Evolutionary conservation across 1,140 invertebrate genomes (phyloP).

Genomic region (Manduca sexta): DNA sequence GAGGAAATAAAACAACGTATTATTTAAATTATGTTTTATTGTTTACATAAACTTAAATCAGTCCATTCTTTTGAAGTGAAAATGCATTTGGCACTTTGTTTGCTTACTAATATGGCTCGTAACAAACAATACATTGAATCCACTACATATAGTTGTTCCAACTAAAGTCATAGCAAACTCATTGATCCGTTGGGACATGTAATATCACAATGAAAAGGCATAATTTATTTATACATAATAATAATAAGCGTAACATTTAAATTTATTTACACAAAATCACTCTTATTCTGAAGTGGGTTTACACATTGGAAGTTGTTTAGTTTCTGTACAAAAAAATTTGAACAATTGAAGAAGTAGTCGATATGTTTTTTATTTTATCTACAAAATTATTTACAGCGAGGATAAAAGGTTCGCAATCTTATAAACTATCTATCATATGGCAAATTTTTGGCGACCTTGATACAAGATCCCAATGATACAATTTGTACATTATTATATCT

Average conservation of each 20-base stretch:
- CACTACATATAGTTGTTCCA: slow-evolving; percentile 15
- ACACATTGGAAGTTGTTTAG: too few species aligned
- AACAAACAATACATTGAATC: slow-evolving; percentile 9
- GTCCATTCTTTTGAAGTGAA: slow-evolving; percentile 70
- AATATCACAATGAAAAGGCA: slow-evolving; percentile 2
- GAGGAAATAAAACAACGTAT: slow-evolving; percentile 19
- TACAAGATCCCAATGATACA: slow-evolving; percentile 66
- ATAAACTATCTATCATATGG: slow-evolving; percentile 50
- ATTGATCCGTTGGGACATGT: neutral
- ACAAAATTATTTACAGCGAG: slow-evolving; percentile 1
- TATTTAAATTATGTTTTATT: slow-evolving; percentile 42
- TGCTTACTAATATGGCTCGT: slow-evolving; percentile 66
- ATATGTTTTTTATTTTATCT: neutral
- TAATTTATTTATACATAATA: slow-evolving; percentile 5
- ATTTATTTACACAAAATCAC: neutral
- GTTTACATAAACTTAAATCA: slow-evolving; percentile 63
- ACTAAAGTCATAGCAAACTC: neutral
- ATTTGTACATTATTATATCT: slow-evolving; percentile 46
- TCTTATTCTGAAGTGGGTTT: too few species aligned
- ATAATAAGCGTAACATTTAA: slow-evolving; percentile 6
- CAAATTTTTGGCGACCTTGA: slow-evolving; percentile 69
- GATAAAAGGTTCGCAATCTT: slow-evolving; percentile 2
- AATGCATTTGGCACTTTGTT: slow-evolving; percentile 72
- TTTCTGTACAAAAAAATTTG: neutral
- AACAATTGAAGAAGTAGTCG: neutral